These are phyloP conservation scores for Zosterops lateralis DNA, from an alignment of 2,113 vertebrate genomes.

Conservation along the genomic window DNA sequence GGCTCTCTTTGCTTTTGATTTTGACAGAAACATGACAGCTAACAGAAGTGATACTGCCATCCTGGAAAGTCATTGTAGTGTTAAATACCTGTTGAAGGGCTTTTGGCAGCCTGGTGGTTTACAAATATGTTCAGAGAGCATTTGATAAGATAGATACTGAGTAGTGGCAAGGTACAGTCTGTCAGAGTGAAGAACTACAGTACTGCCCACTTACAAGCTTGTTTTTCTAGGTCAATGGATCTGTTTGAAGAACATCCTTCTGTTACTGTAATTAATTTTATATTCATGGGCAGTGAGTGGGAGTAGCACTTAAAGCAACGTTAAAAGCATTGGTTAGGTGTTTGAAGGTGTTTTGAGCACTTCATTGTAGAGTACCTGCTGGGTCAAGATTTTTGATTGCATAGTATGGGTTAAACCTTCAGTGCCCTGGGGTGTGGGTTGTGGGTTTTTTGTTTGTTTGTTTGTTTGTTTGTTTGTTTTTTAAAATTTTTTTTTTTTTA, in stretches of 20 bases:
- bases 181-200: neutral
- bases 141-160: slow-evolving; percentile 3
- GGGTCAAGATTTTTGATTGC: neutral
- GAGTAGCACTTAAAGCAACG: neutral
- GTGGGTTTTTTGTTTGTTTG: neutral
- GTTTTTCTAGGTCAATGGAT: neutral
- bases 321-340: neutral
- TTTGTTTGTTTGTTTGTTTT: too few species aligned
- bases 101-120: slow-evolving; percentile 4
- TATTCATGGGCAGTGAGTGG: neutral
- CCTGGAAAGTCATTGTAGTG: neutral
- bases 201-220: neutral
- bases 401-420: neutral
- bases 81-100: slow-evolving; percentile 30
- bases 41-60: neutral
- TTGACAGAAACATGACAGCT: slow-evolving; percentile 16
- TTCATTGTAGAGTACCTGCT: neutral
- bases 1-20: neutral
- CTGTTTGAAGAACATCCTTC: neutral
- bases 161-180: neutral
- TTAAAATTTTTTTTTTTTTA: too few species aligned
- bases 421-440: neutral
- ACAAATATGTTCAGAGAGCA: neutral
- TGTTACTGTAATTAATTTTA: neutral
- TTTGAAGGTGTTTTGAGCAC: neutral